Conservation (phyloP, 2,797 vertebrate genomes). For the Cuculus canorus region DNA sequence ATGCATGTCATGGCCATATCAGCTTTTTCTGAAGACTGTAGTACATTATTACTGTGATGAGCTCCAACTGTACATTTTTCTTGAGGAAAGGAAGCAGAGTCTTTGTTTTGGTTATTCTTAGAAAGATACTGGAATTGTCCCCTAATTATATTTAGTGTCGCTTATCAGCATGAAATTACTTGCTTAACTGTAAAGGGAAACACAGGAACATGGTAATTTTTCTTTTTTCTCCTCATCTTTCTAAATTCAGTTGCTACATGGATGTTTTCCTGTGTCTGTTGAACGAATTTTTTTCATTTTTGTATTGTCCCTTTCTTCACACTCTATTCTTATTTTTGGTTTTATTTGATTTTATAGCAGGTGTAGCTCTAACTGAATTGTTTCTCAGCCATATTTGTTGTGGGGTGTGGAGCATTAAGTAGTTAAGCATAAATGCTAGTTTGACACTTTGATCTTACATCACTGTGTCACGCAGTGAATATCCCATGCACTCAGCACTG, state of each 20-base stretch:
- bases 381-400: background rate
- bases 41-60: background rate
- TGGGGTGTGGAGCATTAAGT: background rate
- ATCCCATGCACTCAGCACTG: background rate
- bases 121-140: background rate
- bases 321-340: background rate
- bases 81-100: background rate
- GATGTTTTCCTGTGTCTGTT: background rate
- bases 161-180: background rate
- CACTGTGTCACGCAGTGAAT: background rate
- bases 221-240: background rate
- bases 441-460: background rate
- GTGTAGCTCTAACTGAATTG: background rate
- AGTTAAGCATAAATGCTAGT: background rate
- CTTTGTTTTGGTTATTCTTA: background rate
- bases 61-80: background rate
- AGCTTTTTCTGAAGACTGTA: background rate
- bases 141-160: background rate
- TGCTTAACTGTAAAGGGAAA: background rate
- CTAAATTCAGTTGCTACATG: background rate
- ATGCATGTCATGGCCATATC: rapidly evolving
- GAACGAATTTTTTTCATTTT: background rate
- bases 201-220: background rate
- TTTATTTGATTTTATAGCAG: background rate
- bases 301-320: background rate